Percentiles rank a stretch among this genome's conserved stretches.
Evolutionary conservation across 2,888 invertebrate species (phyloP).

Genomic region (Heliconius aoede): DNA sequence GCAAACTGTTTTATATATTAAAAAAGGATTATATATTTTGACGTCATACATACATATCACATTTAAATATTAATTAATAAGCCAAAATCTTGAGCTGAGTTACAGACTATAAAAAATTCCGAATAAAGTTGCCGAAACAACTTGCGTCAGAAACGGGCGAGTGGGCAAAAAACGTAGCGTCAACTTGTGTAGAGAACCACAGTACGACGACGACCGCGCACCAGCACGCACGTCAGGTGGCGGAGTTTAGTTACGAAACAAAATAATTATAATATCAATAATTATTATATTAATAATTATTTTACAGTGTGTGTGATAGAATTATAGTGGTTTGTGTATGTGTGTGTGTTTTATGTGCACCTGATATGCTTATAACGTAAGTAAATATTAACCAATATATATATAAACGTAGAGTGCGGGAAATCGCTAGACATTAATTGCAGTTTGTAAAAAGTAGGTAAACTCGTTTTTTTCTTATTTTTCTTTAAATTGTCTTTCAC

Average conservation of each 20-base stretch:
- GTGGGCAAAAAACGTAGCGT: slow-evolving; percentile 58
- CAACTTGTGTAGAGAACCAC: slow-evolving; percentile 60
- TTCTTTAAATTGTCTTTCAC: background rate
- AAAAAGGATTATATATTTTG: background rate
- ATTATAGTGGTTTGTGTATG: slow-evolving; percentile 67
- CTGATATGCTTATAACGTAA: slow-evolving; percentile 80
- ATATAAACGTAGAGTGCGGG: slow-evolving; percentile 27
- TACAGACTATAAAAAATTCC: slow-evolving; percentile 56
- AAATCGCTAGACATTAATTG: slow-evolving; percentile 24
- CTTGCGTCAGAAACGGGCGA: slow-evolving; percentile 71
- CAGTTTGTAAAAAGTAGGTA: slow-evolving; percentile 20
- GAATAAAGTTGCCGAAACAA: slow-evolving; percentile 70
- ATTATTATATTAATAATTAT: slow-evolving; percentile 27
- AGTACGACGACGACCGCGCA: slow-evolving; percentile 71
- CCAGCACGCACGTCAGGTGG: slow-evolving; percentile 60
- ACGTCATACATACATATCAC: background rate
- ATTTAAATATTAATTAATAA: background rate
- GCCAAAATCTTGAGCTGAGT: slow-evolving; percentile 28
- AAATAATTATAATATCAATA: slow-evolving; percentile 48
- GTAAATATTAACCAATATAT: slow-evolving; percentile 53
- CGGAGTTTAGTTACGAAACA: slow-evolving; percentile 62
- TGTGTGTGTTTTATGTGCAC: slow-evolving; percentile 70
- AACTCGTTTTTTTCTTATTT: slow-evolving; percentile 26
- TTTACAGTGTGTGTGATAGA: slow-evolving; percentile 60
- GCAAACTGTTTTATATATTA: background rate